Percentiles rank a stretch among this genome's conserved stretches.
Evolutionary conservation across 1,140 invertebrate species (phyloP).

Genomic region (Anastrepha ludens): DNA sequence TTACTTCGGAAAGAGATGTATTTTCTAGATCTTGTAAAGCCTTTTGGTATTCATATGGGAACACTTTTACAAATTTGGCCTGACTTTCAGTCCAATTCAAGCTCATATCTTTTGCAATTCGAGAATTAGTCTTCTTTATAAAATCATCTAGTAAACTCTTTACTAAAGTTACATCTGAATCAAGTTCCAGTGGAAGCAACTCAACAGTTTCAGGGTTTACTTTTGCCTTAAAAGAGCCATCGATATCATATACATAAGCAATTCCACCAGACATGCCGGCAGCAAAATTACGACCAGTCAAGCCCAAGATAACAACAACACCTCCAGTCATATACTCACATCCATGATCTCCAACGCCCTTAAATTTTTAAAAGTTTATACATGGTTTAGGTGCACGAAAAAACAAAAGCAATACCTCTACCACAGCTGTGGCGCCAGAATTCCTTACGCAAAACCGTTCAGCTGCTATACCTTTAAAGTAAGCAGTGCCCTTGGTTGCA

Average conservation of each 20-base stretch:
- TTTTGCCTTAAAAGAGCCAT: slow-evolving; percentile 87
- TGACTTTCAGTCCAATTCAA: slow-evolving; percentile 88
- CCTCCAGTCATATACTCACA: slow-evolving; percentile 99
- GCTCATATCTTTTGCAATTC: slow-evolving; percentile 87
- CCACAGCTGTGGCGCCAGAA: slow-evolving; percentile 94
- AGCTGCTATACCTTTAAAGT: slow-evolving; percentile 96
- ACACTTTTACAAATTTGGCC: slow-evolving; percentile 95
- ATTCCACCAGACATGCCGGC: slow-evolving; percentile 98
- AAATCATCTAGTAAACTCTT: slow-evolving; percentile 90
- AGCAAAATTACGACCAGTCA: slow-evolving; percentile 98
- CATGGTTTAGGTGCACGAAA: background rate
- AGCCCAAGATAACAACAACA: slow-evolving; percentile 90
- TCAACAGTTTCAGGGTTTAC: slow-evolving; percentile 96
- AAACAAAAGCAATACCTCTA: slow-evolving; percentile 76
- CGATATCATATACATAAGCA: slow-evolving; percentile 95
- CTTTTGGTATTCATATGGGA: slow-evolving; percentile 97
- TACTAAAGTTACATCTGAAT: slow-evolving; percentile 89
- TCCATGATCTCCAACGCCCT: slow-evolving; percentile 98
- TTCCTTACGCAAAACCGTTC: slow-evolving; percentile 99
- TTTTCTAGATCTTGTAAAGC: slow-evolving; percentile 86
- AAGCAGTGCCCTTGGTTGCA: slow-evolving; percentile 94
- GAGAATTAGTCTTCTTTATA: slow-evolving; percentile 90
- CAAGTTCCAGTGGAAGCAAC: slow-evolving; percentile 84
- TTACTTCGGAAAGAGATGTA: slow-evolving; percentile 76
- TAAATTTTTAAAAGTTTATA: slow-evolving; percentile 69